These are phyloP conservation scores for Trinorchestia longiramus DNA, from an alignment of 1,140 invertebrate species.

Conservation along the genomic window DNA sequence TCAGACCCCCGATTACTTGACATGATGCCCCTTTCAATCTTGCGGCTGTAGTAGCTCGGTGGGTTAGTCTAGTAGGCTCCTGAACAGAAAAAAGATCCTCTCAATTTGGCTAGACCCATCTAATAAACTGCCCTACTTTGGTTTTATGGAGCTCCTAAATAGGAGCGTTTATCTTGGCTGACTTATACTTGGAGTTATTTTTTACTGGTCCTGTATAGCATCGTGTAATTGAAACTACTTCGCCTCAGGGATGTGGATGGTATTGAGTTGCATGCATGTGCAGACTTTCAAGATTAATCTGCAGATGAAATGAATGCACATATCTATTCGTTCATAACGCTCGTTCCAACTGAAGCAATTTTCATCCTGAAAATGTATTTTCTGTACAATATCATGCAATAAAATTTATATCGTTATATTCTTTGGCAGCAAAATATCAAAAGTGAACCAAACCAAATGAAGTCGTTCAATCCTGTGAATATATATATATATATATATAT, in stretches of 20 bases:
- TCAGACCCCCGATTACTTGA: not conserved
- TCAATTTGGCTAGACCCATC: not conserved
- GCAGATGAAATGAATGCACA: not conserved
- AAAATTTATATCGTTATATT: not conserved
- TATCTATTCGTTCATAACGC: not conserved
- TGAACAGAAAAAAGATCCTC: not conserved
- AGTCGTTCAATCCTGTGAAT: not conserved
- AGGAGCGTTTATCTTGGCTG: not conserved
- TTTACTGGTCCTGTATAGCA: constrained; percentile 3
- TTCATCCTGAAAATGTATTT: not conserved
- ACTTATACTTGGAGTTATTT: not conserved
- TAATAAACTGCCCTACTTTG: constrained; percentile 14
- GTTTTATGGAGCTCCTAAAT: constrained; percentile 3
- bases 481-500: no score
- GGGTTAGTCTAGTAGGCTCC: not conserved
- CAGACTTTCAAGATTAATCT: not conserved
- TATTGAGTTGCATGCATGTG: not conserved
- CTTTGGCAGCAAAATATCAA: not conserved
- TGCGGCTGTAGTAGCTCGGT: not conserved
- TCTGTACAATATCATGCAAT: not conserved
- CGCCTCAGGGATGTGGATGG: not conserved
- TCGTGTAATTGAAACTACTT: not conserved
- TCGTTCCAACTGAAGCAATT: not conserved
- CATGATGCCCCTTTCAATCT: not conserved
- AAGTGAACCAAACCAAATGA: not conserved